Conservation (phyloP, 2,113 vertebrate genomes). For the Vimba vimba region DNA sequence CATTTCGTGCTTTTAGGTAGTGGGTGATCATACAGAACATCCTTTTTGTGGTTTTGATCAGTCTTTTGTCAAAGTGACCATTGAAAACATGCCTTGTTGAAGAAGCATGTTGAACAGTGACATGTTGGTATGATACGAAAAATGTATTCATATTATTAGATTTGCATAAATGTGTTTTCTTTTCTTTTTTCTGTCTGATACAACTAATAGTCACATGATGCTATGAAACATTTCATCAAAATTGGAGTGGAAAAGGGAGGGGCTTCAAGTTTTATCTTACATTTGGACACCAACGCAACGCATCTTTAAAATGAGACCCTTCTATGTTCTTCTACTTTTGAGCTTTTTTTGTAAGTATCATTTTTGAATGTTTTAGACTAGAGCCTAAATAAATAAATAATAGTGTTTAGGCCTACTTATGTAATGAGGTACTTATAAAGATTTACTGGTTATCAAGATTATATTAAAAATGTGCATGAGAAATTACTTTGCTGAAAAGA, state of each 20-base stretch:
- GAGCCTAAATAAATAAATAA: neutral
- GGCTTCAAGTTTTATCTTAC: neutral
- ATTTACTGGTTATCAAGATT: too few relatives aligned
- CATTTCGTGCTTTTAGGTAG: neutral
- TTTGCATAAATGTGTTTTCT: neutral
- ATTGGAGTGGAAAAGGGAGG: neutral
- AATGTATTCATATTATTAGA: neutral
- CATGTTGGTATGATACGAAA: neutral
- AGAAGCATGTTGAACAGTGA: neutral
- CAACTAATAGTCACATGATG: neutral
- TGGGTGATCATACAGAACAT: neutral
- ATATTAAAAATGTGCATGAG: neutral
- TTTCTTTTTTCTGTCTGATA: too few relatives aligned
- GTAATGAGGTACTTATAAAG: too few relatives aligned
- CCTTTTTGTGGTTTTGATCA: neutral
- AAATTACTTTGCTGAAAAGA: neutral
- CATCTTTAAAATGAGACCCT: neutral
- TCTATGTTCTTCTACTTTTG: neutral
- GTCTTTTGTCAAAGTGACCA: neutral
- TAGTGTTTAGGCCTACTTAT: neutral
- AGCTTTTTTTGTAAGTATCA: conserved; percentile 15
- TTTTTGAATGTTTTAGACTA: neutral
- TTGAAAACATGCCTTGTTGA: neutral
- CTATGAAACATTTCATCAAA: neutral
- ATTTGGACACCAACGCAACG: neutral